A percentile compares a stretch with the other conserved stretches of the same genome.
Evolutionary conservation across 2,888 invertebrate species (phyloP).

Genomic region (Macrophya alboannulata): DNA sequence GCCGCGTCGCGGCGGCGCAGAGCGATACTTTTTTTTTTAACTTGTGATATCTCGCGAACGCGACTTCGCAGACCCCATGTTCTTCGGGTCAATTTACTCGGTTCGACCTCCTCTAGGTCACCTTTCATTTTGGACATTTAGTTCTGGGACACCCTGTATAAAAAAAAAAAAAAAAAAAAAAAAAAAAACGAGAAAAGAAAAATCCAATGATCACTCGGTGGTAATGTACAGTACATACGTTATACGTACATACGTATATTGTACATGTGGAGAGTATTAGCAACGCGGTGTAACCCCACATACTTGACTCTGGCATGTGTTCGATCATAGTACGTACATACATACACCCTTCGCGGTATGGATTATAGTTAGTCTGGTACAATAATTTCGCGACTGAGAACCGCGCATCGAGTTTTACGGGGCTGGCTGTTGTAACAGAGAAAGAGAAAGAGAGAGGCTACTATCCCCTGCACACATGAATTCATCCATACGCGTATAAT

Average conservation of each 20-base stretch:
- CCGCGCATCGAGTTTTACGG: constrained; percentile 16
- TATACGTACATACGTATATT: neutral
- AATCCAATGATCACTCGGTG: constrained; percentile 41
- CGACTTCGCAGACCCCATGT: no score
- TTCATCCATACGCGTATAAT: neutral
- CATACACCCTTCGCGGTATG: constrained; percentile 72
- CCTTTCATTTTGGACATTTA: no score
- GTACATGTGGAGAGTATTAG: neutral
- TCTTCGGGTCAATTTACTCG: no score
- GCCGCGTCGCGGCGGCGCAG: no score
- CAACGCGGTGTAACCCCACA: constrained; percentile 1
- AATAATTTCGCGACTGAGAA: constrained; percentile 71
- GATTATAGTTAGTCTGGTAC: constrained; percentile 76
- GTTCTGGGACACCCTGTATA: no score
- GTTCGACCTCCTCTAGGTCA: no score
- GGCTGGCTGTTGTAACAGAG: neutral
- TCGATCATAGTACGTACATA: constrained; percentile 7
- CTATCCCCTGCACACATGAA: neutral
- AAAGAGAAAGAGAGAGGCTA: neutral
- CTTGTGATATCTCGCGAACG: no score
- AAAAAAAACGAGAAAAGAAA: neutral
- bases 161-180: neutral
- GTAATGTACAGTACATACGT: neutral
- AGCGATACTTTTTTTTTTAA: no score
- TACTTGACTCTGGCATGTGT: constrained; percentile 51